These are phyloP conservation scores for Melipona quadrifasciata DNA, from an alignment of 1,140 invertebrate genomes.

Conservation along the genomic window DNA sequence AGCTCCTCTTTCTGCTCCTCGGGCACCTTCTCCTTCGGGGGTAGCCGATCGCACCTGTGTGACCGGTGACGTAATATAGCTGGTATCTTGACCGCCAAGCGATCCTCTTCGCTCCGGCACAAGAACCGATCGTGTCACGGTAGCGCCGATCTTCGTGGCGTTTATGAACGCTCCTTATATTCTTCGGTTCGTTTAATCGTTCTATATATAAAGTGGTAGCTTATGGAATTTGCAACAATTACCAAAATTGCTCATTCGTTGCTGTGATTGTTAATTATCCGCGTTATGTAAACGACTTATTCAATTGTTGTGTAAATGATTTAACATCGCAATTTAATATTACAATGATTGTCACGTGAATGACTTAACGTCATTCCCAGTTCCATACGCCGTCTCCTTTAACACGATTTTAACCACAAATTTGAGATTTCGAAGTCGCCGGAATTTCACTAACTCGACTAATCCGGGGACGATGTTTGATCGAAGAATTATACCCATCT, in stretches of 20 bases:
- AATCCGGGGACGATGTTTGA: background rate
- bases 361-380: too few relatives aligned
- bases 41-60: slow-evolving; percentile 70
- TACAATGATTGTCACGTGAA: too few relatives aligned
- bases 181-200: background rate
- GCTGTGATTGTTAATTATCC: too few relatives aligned
- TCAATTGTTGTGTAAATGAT: too few relatives aligned
- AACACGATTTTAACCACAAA: background rate
- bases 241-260: too few relatives aligned
- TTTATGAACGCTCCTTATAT: background rate
- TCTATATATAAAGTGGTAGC: background rate
- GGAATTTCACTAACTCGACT: background rate
- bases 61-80: slow-evolving; percentile 67
- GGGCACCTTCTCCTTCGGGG: slow-evolving; percentile 14
- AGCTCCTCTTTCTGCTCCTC: slow-evolving; percentile 13
- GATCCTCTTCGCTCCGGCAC: background rate
- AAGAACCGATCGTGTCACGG: slow-evolving; percentile 6
- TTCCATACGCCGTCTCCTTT: background rate
- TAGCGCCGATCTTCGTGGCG: background rate
- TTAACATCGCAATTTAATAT: too few relatives aligned
- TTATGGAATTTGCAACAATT: too few relatives aligned
- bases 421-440: background rate
- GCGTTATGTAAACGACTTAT: too few relatives aligned
- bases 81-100: slow-evolving; percentile 38
- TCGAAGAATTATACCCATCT: background rate